These are phyloP conservation scores for Nothocercus nigrocapillus DNA, from an alignment of 2,113 vertebrate genomes.

Conservation along the genomic window DNA sequence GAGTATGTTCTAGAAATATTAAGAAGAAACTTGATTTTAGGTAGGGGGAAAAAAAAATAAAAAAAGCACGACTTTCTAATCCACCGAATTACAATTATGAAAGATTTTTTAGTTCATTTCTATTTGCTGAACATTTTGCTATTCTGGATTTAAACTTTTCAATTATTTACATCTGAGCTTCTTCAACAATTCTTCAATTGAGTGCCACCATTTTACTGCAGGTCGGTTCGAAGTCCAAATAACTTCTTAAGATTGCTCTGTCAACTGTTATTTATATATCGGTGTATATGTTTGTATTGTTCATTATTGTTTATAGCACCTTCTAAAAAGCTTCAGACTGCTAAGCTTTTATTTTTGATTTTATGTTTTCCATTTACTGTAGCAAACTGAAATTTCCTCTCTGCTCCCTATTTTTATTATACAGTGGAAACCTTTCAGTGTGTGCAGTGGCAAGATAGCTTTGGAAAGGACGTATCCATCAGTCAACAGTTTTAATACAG, in stretches of 20 bases:
- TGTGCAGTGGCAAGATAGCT: neutral
- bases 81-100: neutral
- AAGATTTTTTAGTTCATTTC: neutral
- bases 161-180: neutral
- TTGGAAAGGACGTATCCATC: neutral
- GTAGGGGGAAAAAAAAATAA: neutral
- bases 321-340: neutral
- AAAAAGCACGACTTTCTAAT: neutral
- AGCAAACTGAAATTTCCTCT: neutral
- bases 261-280: neutral
- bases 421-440: neutral
- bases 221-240: neutral
- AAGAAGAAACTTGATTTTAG: neutral
- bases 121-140: neutral
- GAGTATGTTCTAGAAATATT: neutral
- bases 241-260: neutral
- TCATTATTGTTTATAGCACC: neutral
- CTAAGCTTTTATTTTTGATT: neutral
- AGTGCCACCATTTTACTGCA: neutral
- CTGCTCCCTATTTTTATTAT: neutral
- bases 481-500: neutral
- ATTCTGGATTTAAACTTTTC: neutral
- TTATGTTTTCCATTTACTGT: neutral
- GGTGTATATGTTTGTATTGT: neutral
- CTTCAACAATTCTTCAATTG: neutral